Conservation (phyloP, 2,797 vertebrate species). For the Halcyon leucocephala region DNA sequence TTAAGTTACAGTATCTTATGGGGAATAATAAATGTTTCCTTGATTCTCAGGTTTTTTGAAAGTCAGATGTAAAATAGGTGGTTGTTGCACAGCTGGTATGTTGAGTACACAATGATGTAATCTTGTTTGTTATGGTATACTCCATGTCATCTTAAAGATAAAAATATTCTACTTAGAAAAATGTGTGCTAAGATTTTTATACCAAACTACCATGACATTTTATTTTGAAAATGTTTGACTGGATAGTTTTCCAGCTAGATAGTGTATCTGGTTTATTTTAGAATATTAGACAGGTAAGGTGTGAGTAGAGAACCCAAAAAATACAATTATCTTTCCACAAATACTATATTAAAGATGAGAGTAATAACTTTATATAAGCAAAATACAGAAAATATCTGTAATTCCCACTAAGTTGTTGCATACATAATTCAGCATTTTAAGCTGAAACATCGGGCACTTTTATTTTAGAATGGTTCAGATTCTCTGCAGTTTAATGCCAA, state of each 20-base stretch:
- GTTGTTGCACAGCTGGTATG: neutral
- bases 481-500: neutral
- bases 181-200: neutral
- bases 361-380: neutral
- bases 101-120: slow-evolving; percentile 3
- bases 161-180: slow-evolving; percentile 23
- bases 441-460: neutral
- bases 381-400: neutral
- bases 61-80: neutral
- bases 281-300: neutral
- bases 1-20: slow-evolving; percentile 16
- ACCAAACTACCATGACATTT: slow-evolving; percentile 33
- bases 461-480: neutral
- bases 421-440: accelerated
- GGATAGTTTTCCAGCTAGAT: slow-evolving; percentile 46
- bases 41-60: slow-evolving; percentile 54
- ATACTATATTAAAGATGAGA: neutral
- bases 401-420: neutral
- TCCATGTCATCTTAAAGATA: neutral
- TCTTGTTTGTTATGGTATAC: slow-evolving; percentile 28
- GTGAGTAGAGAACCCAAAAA: neutral
- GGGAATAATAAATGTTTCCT: slow-evolving; percentile 57
- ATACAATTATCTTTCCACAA: neutral
- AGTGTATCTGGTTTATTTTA: neutral
- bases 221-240: slow-evolving; percentile 30